Percentiles rank a stretch among this genome's conserved stretches.
phyloP scores from a whole-genome alignment of 2,113 vertebrate genomes.

The Ictidomys tridecemlineatus region DNA sequence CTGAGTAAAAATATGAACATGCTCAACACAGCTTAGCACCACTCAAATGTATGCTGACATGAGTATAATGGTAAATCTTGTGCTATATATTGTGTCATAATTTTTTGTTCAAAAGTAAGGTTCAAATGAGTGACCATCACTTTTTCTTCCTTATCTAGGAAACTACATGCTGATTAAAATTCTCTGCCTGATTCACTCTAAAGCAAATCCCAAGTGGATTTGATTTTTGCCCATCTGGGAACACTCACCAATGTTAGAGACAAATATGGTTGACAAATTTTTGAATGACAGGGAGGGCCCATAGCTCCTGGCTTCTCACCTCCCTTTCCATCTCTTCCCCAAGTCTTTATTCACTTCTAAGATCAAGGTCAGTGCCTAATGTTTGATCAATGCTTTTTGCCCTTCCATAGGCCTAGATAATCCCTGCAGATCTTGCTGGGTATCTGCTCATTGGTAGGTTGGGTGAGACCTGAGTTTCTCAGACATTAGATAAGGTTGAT shows the following conservation, averaged over 20 bases:
- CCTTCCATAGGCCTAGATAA: not conserved
- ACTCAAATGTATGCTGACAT: too few species aligned
- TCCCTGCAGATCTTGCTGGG: not conserved
- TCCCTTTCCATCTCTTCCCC: constrained; percentile 85
- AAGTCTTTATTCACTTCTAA: constrained; percentile 84
- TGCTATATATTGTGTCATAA: too few species aligned
- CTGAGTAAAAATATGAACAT: too few species aligned
- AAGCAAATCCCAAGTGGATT: constrained; percentile 86
- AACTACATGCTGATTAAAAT: constrained; percentile 91
- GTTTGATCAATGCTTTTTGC: not conserved
- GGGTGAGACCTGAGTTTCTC: not conserved
- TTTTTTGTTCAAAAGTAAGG: not conserved
- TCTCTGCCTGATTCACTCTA: constrained; percentile 87
- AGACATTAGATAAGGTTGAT: not conserved
- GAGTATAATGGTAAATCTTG: too few species aligned
- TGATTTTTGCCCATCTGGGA: constrained; percentile 87
- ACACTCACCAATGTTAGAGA: constrained; percentile 86
- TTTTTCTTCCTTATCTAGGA: not conserved
- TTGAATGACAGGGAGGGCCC: constrained; percentile 22
- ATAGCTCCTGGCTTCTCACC: constrained; percentile 84
- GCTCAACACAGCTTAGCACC: too few species aligned
- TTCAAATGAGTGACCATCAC: not conserved
- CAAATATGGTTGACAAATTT: rapidly evolving
- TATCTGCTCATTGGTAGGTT: too few species aligned
- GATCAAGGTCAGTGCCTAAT: constrained; percentile 83